Percentiles rank a stretch among this genome's conserved stretches.
phyloP scores from a whole-genome alignment of 2,797 vertebrate species.

The Rhinatrema bivittatum region DNA sequence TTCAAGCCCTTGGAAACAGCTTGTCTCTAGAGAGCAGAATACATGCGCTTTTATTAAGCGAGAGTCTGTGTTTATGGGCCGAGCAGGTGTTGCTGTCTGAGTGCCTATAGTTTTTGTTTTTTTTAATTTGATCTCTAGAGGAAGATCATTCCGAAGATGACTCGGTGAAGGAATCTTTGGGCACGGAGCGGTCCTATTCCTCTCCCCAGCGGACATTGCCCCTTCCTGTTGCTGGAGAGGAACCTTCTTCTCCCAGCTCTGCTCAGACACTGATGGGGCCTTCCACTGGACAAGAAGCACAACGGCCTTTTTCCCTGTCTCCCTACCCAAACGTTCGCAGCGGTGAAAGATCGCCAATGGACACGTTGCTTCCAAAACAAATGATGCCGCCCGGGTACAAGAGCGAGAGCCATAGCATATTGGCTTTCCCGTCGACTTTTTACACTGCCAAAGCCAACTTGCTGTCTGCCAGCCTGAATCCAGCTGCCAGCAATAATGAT shows the following conservation, averaged over 20 bases:
- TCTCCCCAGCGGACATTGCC: slow-evolving; percentile 65
- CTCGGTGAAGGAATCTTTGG: slow-evolving; percentile 59
- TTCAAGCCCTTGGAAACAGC: too few relatives aligned
- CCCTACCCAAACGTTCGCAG: slow-evolving; percentile 53
- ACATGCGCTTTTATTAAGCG: too few relatives aligned
- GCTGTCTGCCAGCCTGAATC: slow-evolving; percentile 49
- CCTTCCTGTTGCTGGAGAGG: slow-evolving; percentile 37
- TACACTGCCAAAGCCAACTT: slow-evolving; percentile 70
- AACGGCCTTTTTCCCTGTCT: slow-evolving; percentile 70
- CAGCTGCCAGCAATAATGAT: slow-evolving; percentile 22
- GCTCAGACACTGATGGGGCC: slow-evolving; percentile 56
- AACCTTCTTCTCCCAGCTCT: slow-evolving; percentile 65
- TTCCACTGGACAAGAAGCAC: slow-evolving; percentile 45
- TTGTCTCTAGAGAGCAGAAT: too few relatives aligned
- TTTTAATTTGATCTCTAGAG: slow-evolving; percentile 52
- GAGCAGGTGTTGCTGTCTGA: not conserved
- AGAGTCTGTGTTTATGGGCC: too few relatives aligned
- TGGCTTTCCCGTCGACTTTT: slow-evolving; percentile 71
- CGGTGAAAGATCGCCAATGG: slow-evolving; percentile 60
- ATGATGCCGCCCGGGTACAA: slow-evolving; percentile 70
- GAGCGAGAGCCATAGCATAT: slow-evolving; percentile 54
- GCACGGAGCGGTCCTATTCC: slow-evolving; percentile 63
- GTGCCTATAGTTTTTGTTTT: slow-evolving; percentile 12
- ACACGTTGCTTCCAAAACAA: slow-evolving; percentile 68
- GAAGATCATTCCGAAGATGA: slow-evolving; percentile 76